These are phyloP conservation scores for Papilio protenor DNA, from an alignment of 2,888 invertebrate species.

Conservation along the genomic window DNA sequence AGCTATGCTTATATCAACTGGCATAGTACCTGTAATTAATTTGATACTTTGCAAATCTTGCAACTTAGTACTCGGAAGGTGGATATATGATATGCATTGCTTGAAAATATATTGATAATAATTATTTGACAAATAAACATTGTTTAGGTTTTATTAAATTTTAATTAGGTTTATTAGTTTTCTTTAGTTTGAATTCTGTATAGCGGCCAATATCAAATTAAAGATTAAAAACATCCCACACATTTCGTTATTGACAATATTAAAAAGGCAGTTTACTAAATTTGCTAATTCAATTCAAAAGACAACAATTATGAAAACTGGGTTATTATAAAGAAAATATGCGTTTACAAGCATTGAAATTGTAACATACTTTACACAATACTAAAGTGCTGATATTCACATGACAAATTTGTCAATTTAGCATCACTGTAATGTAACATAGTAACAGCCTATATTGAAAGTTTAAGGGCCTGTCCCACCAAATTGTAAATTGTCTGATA, in stretches of 20 bases:
- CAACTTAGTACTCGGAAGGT: background rate
- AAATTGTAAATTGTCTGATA: no score
- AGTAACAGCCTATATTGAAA: background rate
- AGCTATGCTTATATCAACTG: background rate
- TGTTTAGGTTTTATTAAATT: background rate
- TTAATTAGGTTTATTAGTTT: no score
- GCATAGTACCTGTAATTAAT: background rate
- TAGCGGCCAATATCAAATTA: no score
- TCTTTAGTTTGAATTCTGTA: no score
- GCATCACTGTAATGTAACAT: background rate
- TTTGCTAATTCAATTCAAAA: no score
- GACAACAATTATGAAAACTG: no score
- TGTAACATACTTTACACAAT: background rate
- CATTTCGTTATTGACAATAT: no score
- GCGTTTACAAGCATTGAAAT: background rate
- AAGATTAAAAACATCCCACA: no score
- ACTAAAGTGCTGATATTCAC: background rate
- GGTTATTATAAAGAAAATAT: no score
- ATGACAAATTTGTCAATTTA: background rate
- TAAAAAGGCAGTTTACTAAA: no score
- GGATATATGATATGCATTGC: background rate
- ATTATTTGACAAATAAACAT: background rate
- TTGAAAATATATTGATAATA: background rate
- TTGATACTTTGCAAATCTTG: constrained; percentile 9
- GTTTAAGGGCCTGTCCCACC: no score